phyloP scores from a whole-genome alignment of 2,888 invertebrate species.

The Dinocampus coccinellae region DNA sequence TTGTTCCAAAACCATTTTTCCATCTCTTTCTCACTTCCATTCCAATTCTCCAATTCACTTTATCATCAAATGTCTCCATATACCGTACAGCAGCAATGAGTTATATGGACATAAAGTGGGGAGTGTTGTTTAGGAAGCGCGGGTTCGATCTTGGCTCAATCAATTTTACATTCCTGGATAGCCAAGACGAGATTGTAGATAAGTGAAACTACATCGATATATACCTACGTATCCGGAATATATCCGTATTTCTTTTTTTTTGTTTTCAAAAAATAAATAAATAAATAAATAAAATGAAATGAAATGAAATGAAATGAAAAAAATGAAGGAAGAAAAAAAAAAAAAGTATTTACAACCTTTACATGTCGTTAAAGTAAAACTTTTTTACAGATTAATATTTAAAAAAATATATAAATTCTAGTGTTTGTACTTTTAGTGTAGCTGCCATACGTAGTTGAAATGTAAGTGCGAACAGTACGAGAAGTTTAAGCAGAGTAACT shows the following conservation, averaged over 20 bases:
- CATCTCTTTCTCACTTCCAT: background rate
- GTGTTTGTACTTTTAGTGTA: too few species aligned
- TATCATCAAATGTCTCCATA: background rate
- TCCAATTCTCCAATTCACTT: background rate
- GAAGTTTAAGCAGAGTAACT: too few species aligned
- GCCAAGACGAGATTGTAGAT: conserved; percentile 24
- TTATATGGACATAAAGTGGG: conserved; percentile 57
- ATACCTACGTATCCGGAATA: too few species aligned
- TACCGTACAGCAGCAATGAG: conserved; percentile 39
- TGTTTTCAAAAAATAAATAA: background rate
- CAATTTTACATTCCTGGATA: conserved; percentile 49
- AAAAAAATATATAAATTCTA: too few species aligned
- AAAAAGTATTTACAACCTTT: too few species aligned
- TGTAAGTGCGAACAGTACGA: too few species aligned
- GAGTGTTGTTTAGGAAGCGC: conserved; percentile 59
- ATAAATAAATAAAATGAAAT: background rate
- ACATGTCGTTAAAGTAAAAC: too few species aligned
- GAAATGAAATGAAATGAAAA: too few species aligned
- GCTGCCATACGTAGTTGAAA: too few species aligned
- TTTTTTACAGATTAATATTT: too few species aligned
- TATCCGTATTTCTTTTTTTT: too few species aligned
- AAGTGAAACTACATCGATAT: background rate
- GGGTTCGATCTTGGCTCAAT: conserved; percentile 55
- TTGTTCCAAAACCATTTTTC: conserved; percentile 37
- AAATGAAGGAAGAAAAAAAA: too few species aligned